A percentile compares a stretch with the other conserved stretches of the same genome.
Conservation (phyloP, 35 echinoderm and acorn worm species). For the Eucidaris tribuloides region DNA sequence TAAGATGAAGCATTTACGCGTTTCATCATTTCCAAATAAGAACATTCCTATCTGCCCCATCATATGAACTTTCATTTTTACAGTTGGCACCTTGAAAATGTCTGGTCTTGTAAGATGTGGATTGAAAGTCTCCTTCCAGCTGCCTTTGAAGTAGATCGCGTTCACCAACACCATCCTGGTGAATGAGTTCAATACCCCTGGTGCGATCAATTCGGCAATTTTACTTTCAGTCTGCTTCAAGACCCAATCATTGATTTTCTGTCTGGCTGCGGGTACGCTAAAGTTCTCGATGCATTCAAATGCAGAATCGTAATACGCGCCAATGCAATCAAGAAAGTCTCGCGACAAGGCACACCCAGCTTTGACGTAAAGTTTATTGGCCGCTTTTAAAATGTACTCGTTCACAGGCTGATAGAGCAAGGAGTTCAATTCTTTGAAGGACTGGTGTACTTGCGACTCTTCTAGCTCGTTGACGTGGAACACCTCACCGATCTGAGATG, state of each 20-base stretch:
- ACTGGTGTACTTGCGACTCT: slow-evolving; percentile 28
- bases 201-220: slow-evolving; percentile 44
- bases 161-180: slow-evolving; percentile 69
- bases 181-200: slow-evolving; percentile 44
- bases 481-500: slow-evolving; percentile 56
- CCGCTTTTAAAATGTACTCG: slow-evolving; percentile 48
- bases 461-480: slow-evolving; percentile 52
- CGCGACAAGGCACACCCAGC: slow-evolving; percentile 28
- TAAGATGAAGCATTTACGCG: slow-evolving; percentile 51
- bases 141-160: slow-evolving; percentile 88
- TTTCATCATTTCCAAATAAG: neutral
- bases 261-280: neutral
- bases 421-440: slow-evolving; percentile 57
- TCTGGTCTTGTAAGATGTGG: neutral
- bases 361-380: slow-evolving; percentile 75
- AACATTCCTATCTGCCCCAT: slow-evolving; percentile 46
- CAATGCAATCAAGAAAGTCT: slow-evolving; percentile 42
- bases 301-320: slow-evolving; percentile 40
- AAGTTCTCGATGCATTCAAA: slow-evolving; percentile 61
- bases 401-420: slow-evolving; percentile 30
- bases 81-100: slow-evolving; percentile 19
- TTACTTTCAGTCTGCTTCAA: slow-evolving; percentile 58
- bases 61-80: slow-evolving; percentile 27
- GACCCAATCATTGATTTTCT: slow-evolving; percentile 70
- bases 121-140: slow-evolving; percentile 43